A percentile compares a stretch with the other conserved stretches of the same genome.
phyloP scores from a whole-genome alignment of 2,888 invertebrate species.

The Euclidia mi region DNA sequence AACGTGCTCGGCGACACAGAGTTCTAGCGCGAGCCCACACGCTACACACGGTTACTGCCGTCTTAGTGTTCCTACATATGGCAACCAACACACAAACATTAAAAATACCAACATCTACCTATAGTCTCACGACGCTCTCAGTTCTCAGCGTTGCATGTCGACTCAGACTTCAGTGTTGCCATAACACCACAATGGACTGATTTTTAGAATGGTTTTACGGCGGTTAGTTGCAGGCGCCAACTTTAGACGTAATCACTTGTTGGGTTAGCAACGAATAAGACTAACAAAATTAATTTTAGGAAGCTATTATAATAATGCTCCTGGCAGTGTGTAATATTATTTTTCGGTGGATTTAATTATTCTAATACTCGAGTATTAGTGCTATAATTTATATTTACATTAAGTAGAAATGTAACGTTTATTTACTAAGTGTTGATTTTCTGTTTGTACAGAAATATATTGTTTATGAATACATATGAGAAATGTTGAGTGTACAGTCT shows the following conservation, averaged over 20 bases:
- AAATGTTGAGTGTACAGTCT: constrained; percentile 89
- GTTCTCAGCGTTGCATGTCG: constrained; percentile 31
- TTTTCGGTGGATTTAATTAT: constrained; percentile 87
- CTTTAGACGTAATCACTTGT: constrained; percentile 68
- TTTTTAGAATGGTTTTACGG: constrained; percentile 56
- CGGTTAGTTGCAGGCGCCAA: constrained; percentile 71
- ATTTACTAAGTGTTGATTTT: constrained; percentile 87
- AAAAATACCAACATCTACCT: constrained; percentile 10
- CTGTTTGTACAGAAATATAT: constrained; percentile 87
- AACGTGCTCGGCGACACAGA: constrained; percentile 95
- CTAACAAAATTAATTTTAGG: constrained; percentile 86
- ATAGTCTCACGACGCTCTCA: constrained; percentile 40
- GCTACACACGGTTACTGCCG: constrained; percentile 35
- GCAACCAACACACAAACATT: constrained; percentile 38
- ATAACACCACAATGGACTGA: constrained; percentile 58
- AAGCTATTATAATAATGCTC: constrained; percentile 80
- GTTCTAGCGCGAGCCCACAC: constrained; percentile 74
- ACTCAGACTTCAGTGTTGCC: constrained; percentile 33
- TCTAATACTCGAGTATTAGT: constrained; percentile 90
- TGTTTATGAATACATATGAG: constrained; percentile 84
- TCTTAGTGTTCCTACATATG: constrained; percentile 52
- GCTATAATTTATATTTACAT: constrained; percentile 84
- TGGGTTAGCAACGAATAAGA: constrained; percentile 81
- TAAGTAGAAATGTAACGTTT: constrained; percentile 87
- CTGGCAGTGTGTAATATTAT: constrained; percentile 84